Evolutionary conservation across 1,140 invertebrate genomes (phyloP), one percentile per base, ranked within the genome.

Genomic region (Diplogasteroides magnus): DNA sequence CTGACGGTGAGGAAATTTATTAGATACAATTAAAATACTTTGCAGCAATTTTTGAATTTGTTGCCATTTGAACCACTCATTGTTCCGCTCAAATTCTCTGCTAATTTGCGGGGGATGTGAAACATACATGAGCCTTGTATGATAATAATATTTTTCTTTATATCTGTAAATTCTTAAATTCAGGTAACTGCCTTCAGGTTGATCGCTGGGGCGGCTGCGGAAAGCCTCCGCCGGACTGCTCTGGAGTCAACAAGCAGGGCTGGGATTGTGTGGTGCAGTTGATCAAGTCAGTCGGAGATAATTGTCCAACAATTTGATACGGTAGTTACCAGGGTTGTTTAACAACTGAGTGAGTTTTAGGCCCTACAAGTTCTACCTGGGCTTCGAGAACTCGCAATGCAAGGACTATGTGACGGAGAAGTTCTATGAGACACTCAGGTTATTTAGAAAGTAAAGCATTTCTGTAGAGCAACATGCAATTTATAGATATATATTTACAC

Each of bases 341-440:
- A 28, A 2, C 48, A 27, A 23, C 19, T 1, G 92, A 57, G 90
- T 94, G 87, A 87, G 97, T 25, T 90, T 93, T 78, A 89, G 87
- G 64, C 90, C 94, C 65, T 98, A 98, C 85, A 98, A 97, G 83
- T 98, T 98, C 85, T 98, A 97, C 84, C 86, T 97, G 60, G 91
- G 94, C 0, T 97, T 98, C 82, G 93, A 96, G 85, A 98, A 97
- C 84, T 94, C 93, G 0, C 93, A 97, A 77, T 98, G 94, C 83
- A 87, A 88, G 62, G 93, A 97, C 84, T 98, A 97, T 83, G 91
- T 97, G 60, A 97, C 94, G 0, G 94, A 97, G 82, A 98, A 98
- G 82, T 48, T 48, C 37, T 48, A 48, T 19, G 37, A 48, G 19
- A 48, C 37, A 19, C 19, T 48, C 6, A 48, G 37, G 37, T n/a